Percentiles rank a stretch among this genome's conserved stretches.
Evolutionary conservation across 2,888 invertebrate species (phyloP).

Genomic region (Pheosia gnoma): DNA sequence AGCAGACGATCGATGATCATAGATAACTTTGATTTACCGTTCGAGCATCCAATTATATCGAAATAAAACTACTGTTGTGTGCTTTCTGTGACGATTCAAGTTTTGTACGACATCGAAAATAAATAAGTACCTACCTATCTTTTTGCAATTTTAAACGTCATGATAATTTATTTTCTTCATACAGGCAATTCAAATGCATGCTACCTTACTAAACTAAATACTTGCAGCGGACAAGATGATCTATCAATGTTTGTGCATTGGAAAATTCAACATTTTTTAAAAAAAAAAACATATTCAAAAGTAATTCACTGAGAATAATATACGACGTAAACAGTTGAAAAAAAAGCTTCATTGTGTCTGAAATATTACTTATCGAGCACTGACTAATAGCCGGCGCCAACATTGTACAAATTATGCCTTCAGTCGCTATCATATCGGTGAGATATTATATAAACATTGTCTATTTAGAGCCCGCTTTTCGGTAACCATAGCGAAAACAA

Average conservation of each 20-base stretch:
- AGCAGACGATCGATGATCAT: constrained; percentile 46
- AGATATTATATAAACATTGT: constrained; percentile 31
- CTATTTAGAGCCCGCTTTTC: constrained; percentile 33
- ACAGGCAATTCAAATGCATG: too few relatives aligned
- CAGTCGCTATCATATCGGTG: constrained; percentile 34
- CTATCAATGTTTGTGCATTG: not conserved
- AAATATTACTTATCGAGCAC: constrained; percentile 35
- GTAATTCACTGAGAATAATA: not conserved
- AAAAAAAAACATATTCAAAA: not conserved
- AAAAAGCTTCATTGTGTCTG: constrained; percentile 32
- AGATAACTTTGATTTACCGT: constrained; percentile 40
- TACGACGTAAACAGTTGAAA: constrained; percentile 34
- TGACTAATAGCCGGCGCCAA: constrained; percentile 33
- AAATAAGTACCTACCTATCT: too few relatives aligned
- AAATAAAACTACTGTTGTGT: constrained; percentile 28
- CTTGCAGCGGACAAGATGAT: too few relatives aligned
- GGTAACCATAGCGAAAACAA: constrained; percentile 21
- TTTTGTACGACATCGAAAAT: too few relatives aligned
- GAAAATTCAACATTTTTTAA: not conserved
- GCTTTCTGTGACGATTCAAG: not conserved
- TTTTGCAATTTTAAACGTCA: too few relatives aligned
- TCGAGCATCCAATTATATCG: constrained; percentile 25
- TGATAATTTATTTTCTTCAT: too few relatives aligned
- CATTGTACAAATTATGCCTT: constrained; percentile 26
- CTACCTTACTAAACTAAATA: too few relatives aligned